Percentiles rank a stretch among this genome's conserved stretches.
These are phyloP conservation scores for Pachliopta kotzebuea DNA, from an alignment of 2,888 invertebrate genomes.

Conservation along the genomic window DNA sequence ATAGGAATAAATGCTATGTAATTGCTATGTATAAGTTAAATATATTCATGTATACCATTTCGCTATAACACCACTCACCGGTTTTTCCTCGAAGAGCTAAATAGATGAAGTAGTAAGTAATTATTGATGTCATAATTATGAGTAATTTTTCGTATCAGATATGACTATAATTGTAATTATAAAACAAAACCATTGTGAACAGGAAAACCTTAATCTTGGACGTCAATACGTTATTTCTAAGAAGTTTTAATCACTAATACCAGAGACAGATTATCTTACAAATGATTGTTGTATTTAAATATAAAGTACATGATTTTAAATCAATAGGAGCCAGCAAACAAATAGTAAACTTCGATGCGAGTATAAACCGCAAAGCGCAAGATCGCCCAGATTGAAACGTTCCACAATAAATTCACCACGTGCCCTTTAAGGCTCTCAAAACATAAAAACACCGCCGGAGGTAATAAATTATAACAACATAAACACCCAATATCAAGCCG, in stretches of 20 bases:
- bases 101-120: conserved; percentile 1
- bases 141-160: conserved; percentile 19
- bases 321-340: conserved; percentile 44
- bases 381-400: conserved; percentile 74
- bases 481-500: conserved; percentile 60
- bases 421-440: conserved; percentile 58
- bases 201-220: conserved; percentile 20
- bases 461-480: conserved; percentile 72
- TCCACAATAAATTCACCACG: conserved; percentile 68
- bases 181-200: conserved; percentile 7
- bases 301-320: neutral
- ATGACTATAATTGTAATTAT: conserved; percentile 11
- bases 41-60: conserved; percentile 14
- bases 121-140: conserved; percentile 24
- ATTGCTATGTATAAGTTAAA: neutral
- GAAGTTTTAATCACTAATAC: conserved; percentile 10
- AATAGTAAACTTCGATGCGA: conserved; percentile 45
- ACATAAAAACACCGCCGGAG: conserved; percentile 62
- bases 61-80: conserved; percentile 9
- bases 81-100: conserved; percentile 14
- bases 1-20: neutral
- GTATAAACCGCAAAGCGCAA: conserved; percentile 47
- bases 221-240: conserved; percentile 13
- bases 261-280: neutral
- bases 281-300: neutral